These are phyloP conservation scores for Drosophila lini DNA, from an alignment of 1,140 invertebrate species.

Conservation along the genomic window DNA sequence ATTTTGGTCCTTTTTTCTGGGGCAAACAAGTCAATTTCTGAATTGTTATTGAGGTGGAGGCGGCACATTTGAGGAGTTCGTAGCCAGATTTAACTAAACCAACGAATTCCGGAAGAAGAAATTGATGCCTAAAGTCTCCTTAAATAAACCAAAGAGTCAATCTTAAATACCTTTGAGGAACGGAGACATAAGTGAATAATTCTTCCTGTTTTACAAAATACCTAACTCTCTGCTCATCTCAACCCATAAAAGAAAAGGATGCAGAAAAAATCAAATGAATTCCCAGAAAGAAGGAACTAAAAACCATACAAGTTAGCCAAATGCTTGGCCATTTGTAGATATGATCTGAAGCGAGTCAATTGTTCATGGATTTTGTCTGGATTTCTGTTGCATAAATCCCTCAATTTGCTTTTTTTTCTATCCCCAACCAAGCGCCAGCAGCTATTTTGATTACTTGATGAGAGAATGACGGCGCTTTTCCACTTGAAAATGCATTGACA, in stretches of 20 bases:
- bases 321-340: conserved; percentile 1
- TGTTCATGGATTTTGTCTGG: conserved; percentile 10
- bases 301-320: neutral
- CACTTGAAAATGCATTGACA: conserved; percentile 29
- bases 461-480: neutral
- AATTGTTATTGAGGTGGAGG: conserved; percentile 16
- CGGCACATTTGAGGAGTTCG: conserved; percentile 4
- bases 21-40: conserved; percentile 73
- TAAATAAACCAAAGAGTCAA: conserved; percentile 7
- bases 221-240: neutral
- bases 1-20: conserved; percentile 11
- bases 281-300: neutral
- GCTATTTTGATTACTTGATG: neutral
- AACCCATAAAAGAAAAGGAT: neutral
- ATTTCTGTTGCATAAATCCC: neutral
- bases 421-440: neutral
- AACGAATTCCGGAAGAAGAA: neutral
- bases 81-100: conserved; percentile 20
- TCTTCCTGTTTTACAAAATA: neutral
- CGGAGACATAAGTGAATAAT: neutral
- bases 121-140: neutral
- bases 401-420: conserved; percentile 10
- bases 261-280: conserved; percentile 4
- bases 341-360: conserved; percentile 6
- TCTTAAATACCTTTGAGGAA: neutral